Conservation (phyloP, 1,140 invertebrate species). For the Bradynema listronoti region DNA sequence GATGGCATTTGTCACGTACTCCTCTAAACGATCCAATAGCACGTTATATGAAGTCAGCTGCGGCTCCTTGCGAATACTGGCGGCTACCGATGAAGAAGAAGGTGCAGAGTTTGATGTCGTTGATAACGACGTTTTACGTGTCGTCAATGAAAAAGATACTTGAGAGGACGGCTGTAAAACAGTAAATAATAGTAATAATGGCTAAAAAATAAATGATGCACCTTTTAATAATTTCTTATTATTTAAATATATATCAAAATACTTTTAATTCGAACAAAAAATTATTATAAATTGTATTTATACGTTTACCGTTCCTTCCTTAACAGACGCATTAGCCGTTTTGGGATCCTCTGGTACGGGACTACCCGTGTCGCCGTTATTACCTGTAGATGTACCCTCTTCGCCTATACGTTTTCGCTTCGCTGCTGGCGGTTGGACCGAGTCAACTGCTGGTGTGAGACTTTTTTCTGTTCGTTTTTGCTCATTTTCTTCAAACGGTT, state of each 20-base stretch:
- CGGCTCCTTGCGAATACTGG: conserved; percentile 5
- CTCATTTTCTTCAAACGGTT: conserved; percentile 32
- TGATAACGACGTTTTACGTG: neutral
- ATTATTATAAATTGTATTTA: neutral
- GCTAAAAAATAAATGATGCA: conserved; percentile 2
- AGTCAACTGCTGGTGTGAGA: neutral
- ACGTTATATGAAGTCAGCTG: conserved; percentile 36
- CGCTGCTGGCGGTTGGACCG: neutral
- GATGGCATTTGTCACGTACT: conserved; percentile 43
- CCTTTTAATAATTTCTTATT: conserved; percentile 4
- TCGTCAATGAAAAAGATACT: neutral
- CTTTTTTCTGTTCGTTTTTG: conserved; percentile 12
- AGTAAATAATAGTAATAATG: neutral
- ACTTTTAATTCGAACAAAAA: conserved; percentile 1
- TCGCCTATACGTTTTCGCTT: no score
- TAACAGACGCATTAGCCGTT: conserved; percentile 16
- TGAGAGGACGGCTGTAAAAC: neutral
- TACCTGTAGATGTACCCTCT: no score
- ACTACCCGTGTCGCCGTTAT: no score
- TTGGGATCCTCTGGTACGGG: conserved; percentile 43
- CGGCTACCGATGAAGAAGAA: no score
- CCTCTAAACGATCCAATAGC: conserved; percentile 46
- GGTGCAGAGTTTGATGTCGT: neutral
- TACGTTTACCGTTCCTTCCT: conserved; percentile 1
- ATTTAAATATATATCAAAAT: conserved; percentile 3